Base-by-base conservation (phyloP, 2,797 vertebrate species). In the Chiloscyllium punctatum region DNA sequence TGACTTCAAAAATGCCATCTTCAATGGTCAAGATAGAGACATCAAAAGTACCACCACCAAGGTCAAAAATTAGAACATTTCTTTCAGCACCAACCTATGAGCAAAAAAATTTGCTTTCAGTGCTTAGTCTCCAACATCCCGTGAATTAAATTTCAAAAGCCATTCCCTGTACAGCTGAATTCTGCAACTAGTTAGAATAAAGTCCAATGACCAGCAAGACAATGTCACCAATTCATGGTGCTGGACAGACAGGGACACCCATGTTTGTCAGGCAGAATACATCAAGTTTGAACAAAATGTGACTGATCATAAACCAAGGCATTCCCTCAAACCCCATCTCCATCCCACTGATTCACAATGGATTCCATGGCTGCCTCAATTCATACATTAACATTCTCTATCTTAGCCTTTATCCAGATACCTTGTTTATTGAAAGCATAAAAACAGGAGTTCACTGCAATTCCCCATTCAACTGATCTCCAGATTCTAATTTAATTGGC, bases 11-110 rank as follows among this genome's bases (percentile, higher is more conserved):
- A 95, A 98, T 98, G 0, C 98, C 98, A 95, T 98, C 98, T 86
- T 98, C 98, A 8, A 99, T 98, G 74, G 98, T 98, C 96, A 99
- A 96, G 96, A 99, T 98, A 72, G 98, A 99, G 51, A 99, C 98
- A 0, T 98, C 98, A 3, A 99, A 99, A 25, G 98, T 99, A 94
- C 98, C 98, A 2, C 98, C 98, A 4, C 98, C 98, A 94, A 99
- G 97, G 96, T 99, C 98, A 62, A 99, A 99, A 96, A 99, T 98
- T 15, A 99, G 98, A 23, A 99, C 98, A 0, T 98, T 98, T 94
- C 98, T 97, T 96, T 98, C 98, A 15, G 98, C 96, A 4, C 97
- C 97, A 21, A 97, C 97, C 97, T 97, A 62, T 1, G 11, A 62
- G 51, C 1, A 96, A 33, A 71, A 71, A 95, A 23, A 30, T 0